Conservation (phyloP, 2,113 vertebrate genomes). For the Isichthys henryi region DNA sequence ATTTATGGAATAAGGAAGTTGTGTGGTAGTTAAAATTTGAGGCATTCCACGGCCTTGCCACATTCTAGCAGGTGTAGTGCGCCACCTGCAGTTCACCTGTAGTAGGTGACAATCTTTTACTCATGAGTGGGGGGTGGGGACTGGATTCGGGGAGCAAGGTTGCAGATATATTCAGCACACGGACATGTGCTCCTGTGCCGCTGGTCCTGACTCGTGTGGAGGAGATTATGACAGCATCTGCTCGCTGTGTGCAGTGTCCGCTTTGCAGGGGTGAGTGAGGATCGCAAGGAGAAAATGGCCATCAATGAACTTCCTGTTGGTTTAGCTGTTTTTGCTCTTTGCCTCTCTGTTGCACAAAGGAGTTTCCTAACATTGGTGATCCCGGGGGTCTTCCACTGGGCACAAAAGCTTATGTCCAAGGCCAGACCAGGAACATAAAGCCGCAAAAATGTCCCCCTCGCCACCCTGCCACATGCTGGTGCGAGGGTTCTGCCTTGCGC, state of each 20-base stretch:
- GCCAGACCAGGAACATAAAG: not conserved
- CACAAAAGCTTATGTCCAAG: not conserved
- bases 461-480: not conserved
- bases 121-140: conserved; percentile 20
- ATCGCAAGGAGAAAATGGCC: not conserved
- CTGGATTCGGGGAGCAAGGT: not conserved
- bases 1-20: conserved; percentile 50
- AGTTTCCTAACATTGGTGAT: not conserved
- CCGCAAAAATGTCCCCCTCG: not conserved
- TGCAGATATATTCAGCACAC: not conserved
- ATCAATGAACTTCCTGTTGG: not conserved
- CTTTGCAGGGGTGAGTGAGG: not conserved
- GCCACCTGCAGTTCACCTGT: not conserved
- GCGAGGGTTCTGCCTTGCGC: not conserved
- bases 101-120: not conserved
- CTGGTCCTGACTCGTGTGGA: not conserved
- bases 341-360: not conserved
- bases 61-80: not conserved
- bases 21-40: conserved; percentile 24
- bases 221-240: not conserved
- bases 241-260: not conserved
- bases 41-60: not conserved
- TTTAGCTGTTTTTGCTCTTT: not conserved
- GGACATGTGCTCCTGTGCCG: not conserved
- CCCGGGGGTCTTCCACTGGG: not conserved